Conservation (phyloP, 2,888 invertebrate genomes). For the Drosophila fulvimacula region DNA sequence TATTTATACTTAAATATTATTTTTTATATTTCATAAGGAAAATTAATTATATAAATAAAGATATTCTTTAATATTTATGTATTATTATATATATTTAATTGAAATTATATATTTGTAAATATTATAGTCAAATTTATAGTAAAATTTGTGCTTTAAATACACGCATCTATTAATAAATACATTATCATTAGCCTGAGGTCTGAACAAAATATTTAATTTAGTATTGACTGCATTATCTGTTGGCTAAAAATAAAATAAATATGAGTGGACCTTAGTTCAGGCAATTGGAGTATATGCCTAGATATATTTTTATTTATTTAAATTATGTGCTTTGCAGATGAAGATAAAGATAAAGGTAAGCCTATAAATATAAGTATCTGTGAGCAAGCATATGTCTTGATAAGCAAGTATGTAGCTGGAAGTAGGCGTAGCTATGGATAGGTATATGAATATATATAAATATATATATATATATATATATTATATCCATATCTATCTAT, state of each 20-base stretch:
- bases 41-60: no score
- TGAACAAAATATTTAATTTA: background rate
- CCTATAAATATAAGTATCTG: background rate
- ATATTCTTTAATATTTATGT: background rate
- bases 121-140: background rate
- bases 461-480: background rate
- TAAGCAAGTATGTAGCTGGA: background rate
- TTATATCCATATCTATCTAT: background rate
- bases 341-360: background rate
- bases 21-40: no score
- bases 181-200: conserved; percentile 1
- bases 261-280: conserved; percentile 1
- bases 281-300: background rate
- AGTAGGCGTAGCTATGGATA: background rate
- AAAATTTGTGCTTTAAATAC: background rate
- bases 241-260: background rate
- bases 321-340: background rate
- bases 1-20: no score
- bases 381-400: background rate
- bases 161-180: background rate
- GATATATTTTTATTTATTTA: background rate
- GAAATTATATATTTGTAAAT: no score
- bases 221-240: conserved; percentile 3
- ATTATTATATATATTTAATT: no score
- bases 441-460: background rate